A percentile compares a stretch with the other conserved stretches of the same genome.
Conservation (phyloP, 2,113 vertebrate genomes). For the Brachirus orientalis region DNA sequence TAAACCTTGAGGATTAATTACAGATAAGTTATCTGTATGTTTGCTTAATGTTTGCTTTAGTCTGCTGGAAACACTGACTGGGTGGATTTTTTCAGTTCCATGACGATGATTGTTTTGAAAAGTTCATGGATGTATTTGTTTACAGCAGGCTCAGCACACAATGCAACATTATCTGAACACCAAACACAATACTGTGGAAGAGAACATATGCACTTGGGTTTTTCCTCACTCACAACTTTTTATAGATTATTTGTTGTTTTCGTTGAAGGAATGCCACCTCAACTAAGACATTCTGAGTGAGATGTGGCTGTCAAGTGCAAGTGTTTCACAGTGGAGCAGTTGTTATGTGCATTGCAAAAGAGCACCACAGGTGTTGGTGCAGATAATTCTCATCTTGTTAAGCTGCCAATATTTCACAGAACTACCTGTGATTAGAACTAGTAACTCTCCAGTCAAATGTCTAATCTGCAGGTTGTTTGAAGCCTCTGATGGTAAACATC, state of each 20-base stretch:
- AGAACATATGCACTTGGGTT: too few relatives aligned
- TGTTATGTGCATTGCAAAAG: neutral
- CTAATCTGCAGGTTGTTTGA: neutral
- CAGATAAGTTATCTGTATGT: slow-evolving; percentile 17
- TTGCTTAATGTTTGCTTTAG: slow-evolving; percentile 26
- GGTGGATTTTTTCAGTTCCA: slow-evolving; percentile 17
- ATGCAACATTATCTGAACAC: neutral
- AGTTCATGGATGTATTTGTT: slow-evolving; percentile 15
- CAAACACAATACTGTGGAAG: neutral
- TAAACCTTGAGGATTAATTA: slow-evolving; percentile 34
- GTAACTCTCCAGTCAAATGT: too few relatives aligned
- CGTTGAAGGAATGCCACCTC: too few relatives aligned
- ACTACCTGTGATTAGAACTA: slow-evolving; percentile 10
- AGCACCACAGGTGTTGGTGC: neutral
- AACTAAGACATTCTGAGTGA: too few relatives aligned
- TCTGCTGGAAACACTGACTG: slow-evolving; percentile 1
- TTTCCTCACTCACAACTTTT: too few relatives aligned
- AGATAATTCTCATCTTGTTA: neutral
- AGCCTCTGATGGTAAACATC: slow-evolving; percentile 31
- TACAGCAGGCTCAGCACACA: neutral
- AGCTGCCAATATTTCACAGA: neutral
- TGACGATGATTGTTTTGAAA: slow-evolving; percentile 9
- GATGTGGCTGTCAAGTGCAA: too few relatives aligned
- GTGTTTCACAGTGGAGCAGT: too few relatives aligned
- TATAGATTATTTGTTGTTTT: too few relatives aligned